Evolutionary conservation across 2,888 invertebrate genomes (phyloP).

Genomic region (Ryuthela nishihirai): DNA sequence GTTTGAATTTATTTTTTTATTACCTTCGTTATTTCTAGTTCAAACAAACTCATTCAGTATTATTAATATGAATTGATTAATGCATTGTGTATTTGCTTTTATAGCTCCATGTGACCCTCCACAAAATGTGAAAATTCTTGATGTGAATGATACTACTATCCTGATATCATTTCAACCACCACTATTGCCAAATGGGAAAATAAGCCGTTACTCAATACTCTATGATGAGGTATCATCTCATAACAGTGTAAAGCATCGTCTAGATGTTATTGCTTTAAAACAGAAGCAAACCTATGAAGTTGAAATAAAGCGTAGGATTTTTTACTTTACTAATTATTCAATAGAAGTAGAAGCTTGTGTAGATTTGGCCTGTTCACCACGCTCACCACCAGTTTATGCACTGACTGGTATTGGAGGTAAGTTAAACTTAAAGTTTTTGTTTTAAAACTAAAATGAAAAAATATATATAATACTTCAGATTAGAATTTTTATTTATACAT

Average conservation of each 20-base stretch:
- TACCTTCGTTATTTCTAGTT: no score
- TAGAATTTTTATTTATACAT: no score
- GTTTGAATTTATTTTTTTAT: no score
- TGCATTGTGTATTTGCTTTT: neutral
- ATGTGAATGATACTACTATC: constrained; percentile 1
- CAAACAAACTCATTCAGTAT: no score
- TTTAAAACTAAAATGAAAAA: no score
- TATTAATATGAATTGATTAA: no score
- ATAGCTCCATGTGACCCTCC: constrained; percentile 30
- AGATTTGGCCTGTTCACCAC: constrained; percentile 12
- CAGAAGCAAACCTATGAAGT: neutral
- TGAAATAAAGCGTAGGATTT: neutral
- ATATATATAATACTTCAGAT: no score
- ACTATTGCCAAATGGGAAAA: constrained; percentile 17
- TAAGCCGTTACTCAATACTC: constrained; percentile 6
- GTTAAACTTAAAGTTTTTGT: neutral
- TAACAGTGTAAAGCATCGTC: neutral
- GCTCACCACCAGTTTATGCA: constrained; percentile 5
- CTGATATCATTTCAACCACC: constrained; percentile 10
- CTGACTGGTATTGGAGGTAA: constrained; percentile 25
- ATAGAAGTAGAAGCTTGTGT: constrained; percentile 33
- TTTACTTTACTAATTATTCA: constrained; percentile 24
- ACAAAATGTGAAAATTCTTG: neutral
- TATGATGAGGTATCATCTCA: constrained; percentile 6
- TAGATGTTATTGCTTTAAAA: neutral